Conservation (phyloP, 2,113 vertebrate species). For the Xenus cinereus region DNA sequence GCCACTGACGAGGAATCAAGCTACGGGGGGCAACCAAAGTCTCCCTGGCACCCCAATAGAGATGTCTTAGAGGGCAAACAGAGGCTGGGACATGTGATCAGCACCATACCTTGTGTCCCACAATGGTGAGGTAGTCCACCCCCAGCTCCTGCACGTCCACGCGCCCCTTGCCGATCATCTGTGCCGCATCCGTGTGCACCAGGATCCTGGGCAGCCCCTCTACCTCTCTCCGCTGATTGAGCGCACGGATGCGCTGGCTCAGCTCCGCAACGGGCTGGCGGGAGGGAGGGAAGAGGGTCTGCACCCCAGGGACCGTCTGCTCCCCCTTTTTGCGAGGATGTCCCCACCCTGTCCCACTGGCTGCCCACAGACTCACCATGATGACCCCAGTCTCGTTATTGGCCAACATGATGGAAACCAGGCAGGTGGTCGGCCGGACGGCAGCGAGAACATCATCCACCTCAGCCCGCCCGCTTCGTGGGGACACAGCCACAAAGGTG, state of each 20-base stretch:
- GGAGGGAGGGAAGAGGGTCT: neutral
- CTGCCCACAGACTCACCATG: conserved; percentile 81
- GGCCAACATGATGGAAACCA: conserved; percentile 93
- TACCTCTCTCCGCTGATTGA: conserved; percentile 65
- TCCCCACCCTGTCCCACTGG: accelerated
- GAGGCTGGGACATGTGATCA: accelerated
- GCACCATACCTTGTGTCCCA: conserved; percentile 89
- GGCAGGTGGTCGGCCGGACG: conserved; percentile 85
- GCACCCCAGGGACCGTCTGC: neutral
- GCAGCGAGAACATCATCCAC: conserved; percentile 83
- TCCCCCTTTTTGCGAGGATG: accelerated
- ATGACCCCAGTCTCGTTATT: conserved; percentile 95
- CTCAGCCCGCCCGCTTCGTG: conserved; percentile 77
- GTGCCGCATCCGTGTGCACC: conserved; percentile 90
- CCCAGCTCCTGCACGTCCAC: conserved; percentile 86
- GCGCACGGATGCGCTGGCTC: conserved; percentile 70
- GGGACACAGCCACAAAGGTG: conserved; percentile 87
- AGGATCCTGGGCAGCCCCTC: conserved; percentile 74
- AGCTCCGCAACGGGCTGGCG: conserved; percentile 84
- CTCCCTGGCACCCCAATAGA: neutral
- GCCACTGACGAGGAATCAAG: neutral
- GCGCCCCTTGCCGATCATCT: conserved; percentile 88
- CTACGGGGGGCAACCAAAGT: neutral
- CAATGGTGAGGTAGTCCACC: conserved; percentile 92
- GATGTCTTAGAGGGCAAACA: no score